Conservation (phyloP, 1,140 invertebrate genomes). For the Steinernema feltiae region DNA sequence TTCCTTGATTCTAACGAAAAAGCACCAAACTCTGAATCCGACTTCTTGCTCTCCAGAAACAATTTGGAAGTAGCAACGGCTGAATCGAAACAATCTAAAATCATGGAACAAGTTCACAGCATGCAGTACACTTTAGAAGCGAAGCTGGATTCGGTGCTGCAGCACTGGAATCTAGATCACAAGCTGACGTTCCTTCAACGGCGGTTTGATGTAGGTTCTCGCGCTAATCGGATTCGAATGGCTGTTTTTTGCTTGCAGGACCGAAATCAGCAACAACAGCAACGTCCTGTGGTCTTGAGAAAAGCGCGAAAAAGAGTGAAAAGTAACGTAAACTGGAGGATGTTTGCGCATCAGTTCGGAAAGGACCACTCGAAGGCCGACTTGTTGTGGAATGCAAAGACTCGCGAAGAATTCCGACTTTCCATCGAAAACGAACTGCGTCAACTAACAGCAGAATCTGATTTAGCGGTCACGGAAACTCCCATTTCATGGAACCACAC, state of each 20-base stretch:
- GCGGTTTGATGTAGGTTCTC: conserved; percentile 18
- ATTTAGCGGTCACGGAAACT: conserved; percentile 65
- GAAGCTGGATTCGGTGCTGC: conserved; percentile 68
- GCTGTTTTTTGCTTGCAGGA: conserved; percentile 1
- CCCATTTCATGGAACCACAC: conserved; percentile 91
- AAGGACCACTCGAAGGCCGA: conserved; percentile 90
- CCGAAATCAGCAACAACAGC: conserved; percentile 59
- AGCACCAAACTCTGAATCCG: conserved; percentile 72
- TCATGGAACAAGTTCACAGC: conserved; percentile 57
- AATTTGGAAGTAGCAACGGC: conserved; percentile 86
- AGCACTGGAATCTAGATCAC: conserved; percentile 80
- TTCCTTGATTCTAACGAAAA: conserved; percentile 81
- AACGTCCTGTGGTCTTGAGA: conserved; percentile 76
- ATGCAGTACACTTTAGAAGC: conserved; percentile 63
- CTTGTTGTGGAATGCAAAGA: conserved; percentile 81
- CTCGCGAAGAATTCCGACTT: conserved; percentile 84
- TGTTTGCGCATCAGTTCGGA: conserved; percentile 85
- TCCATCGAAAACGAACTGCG: conserved; percentile 87
- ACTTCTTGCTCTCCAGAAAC: conserved; percentile 76
- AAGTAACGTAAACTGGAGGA: conserved; percentile 73
- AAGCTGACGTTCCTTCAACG: conserved; percentile 62
- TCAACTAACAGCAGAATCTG: conserved; percentile 79
- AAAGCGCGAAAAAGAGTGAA: conserved; percentile 79
- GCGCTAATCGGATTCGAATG: too few species aligned
- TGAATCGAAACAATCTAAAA: conserved; percentile 53